phyloP scores from a whole-genome alignment of 2,113 vertebrate species.

The Syngnathoides biaculeatus region DNA sequence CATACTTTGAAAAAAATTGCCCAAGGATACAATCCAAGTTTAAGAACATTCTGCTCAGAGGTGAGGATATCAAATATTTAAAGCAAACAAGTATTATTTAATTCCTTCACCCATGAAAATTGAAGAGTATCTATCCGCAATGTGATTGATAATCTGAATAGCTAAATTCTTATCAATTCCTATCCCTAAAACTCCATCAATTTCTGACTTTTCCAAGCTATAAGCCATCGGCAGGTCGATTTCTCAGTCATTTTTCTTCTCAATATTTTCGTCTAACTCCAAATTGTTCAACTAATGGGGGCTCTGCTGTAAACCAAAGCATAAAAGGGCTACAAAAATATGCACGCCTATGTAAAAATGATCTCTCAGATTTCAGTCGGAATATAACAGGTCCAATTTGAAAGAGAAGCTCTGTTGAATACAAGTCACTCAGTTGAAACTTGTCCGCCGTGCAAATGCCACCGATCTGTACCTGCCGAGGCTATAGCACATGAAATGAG shows the following conservation, averaged over 20 bases:
- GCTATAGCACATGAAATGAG: slow-evolving; percentile 5
- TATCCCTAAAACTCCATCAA: no score
- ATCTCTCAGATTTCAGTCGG: not conserved
- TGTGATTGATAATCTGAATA: no score
- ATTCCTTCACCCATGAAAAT: no score
- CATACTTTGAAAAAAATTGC: no score
- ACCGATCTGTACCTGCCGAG: not conserved
- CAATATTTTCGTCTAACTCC: not conserved
- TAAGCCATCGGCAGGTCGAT: not conserved
- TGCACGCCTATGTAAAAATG: not conserved
- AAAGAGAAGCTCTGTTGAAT: not conserved
- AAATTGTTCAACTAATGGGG: not conserved
- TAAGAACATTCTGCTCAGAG: no score
- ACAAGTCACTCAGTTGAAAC: not conserved
- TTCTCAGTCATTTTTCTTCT: not conserved
- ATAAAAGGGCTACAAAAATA: not conserved
- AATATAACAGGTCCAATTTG: not conserved
- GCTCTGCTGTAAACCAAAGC: not conserved
- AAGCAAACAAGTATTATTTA: no score
- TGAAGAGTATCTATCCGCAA: no score
- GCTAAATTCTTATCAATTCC: no score
- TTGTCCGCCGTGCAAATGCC: not conserved
- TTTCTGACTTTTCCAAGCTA: no score
- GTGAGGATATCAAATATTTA: no score
- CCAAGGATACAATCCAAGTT: no score